These are phyloP conservation scores for Lepidochitona cinerea DNA, from an alignment of 2,888 invertebrate genomes.

Conservation along the genomic window DNA sequence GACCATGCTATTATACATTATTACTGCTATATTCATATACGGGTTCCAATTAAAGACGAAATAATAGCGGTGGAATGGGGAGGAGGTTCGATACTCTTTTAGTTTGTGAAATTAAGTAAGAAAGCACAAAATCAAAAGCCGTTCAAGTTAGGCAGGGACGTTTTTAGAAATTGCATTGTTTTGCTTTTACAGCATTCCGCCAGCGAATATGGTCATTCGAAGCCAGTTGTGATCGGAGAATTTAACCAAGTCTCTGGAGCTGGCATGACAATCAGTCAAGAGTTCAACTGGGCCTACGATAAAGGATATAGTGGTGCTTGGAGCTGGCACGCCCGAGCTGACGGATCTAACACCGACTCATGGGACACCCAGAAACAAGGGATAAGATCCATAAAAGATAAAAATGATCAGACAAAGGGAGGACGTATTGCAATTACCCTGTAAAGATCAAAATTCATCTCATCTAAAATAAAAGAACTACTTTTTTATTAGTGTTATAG, in stretches of 20 bases:
- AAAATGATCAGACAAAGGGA: background rate
- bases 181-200: constrained; percentile 4
- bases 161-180: no score
- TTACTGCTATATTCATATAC: no score
- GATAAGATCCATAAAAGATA: background rate
- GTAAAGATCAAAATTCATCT: no score
- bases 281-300: constrained; percentile 8
- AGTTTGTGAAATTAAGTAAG: no score
- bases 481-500: no score
- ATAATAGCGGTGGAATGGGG: no score
- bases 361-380: background rate
- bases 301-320: constrained; percentile 14
- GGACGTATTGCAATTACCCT: background rate
- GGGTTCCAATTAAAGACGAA: no score
- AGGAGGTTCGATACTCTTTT: no score
- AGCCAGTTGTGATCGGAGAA: constrained; percentile 26
- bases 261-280: background rate
- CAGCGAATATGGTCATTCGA: constrained; percentile 14
- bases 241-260: constrained; percentile 25
- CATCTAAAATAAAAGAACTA: no score
- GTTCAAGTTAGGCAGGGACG: no score
- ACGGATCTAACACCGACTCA: background rate
- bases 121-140: no score
- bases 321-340: constrained; percentile 11
- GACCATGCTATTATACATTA: no score